phyloP scores from a whole-genome alignment of 1,140 invertebrate genomes.

The Phthorimaea operculella region DNA sequence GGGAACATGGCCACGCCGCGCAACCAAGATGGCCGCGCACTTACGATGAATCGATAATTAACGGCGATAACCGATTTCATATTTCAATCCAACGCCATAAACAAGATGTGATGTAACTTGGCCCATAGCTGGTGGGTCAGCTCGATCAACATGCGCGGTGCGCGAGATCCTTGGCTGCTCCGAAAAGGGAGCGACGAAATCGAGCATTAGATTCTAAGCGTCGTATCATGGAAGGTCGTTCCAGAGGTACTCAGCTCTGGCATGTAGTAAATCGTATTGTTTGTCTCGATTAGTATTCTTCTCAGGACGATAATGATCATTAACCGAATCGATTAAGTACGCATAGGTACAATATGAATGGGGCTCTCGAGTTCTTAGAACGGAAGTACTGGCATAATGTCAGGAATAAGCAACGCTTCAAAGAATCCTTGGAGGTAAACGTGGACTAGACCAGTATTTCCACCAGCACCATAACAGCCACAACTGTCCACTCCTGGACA shows the following conservation, averaged over 20 bases:
- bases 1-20: constrained; percentile 43
- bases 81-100: constrained; percentile 56
- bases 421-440: too few relatives aligned
- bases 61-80: constrained; percentile 57
- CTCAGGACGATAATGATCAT: neutral
- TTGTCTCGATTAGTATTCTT: constrained; percentile 26
- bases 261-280: constrained; percentile 32
- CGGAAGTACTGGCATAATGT: constrained; percentile 1
- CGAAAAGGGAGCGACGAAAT: constrained; percentile 33
- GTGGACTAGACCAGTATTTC: too few relatives aligned
- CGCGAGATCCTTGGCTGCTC: constrained; percentile 39
- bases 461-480: too few relatives aligned
- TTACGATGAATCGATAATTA: constrained; percentile 65
- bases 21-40: constrained; percentile 58
- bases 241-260: constrained; percentile 15
- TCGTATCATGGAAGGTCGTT: constrained; percentile 42
- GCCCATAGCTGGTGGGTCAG: constrained; percentile 28
- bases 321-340: neutral
- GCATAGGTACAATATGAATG: neutral
- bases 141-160: constrained; percentile 37
- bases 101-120: constrained; percentile 57
- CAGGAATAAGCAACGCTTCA: too few relatives aligned
- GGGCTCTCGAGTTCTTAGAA: neutral
- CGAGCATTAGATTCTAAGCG: constrained; percentile 35
- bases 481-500: too few relatives aligned